Conservation (phyloP, 1,140 invertebrate genomes). For the Microplitis mediator region DNA sequence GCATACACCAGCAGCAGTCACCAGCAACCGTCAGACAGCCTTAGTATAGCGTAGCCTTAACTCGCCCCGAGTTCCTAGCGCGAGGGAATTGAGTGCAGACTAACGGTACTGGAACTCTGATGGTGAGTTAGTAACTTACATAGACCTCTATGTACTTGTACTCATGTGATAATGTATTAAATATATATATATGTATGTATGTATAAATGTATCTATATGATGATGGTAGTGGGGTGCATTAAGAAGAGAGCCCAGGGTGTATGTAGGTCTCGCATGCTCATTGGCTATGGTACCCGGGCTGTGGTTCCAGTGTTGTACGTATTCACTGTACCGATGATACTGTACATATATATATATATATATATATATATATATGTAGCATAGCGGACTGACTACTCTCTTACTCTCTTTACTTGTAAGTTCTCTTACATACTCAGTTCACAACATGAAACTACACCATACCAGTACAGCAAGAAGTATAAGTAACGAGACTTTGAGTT, state of each 20-base stretch:
- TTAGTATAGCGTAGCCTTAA: not conserved
- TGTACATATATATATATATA: slow-evolving; percentile 2
- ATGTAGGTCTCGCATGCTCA: slow-evolving; percentile 36
- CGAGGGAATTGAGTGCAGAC: not conserved
- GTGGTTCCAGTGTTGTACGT: not conserved
- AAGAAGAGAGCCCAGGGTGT: slow-evolving; percentile 15
- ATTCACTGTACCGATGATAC: not conserved
- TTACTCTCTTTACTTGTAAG: not conserved
- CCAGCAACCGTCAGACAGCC: not conserved
- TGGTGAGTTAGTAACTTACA: not conserved
- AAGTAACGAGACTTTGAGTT: no score
- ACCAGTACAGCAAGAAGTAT: no score
- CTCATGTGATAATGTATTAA: no score
- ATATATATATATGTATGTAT: no score
- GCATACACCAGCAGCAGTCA: not conserved
- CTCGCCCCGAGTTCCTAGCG: slow-evolving; percentile 26
- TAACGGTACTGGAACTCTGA: slow-evolving; percentile 37
- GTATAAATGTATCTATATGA: not conserved
- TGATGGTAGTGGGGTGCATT: slow-evolving; percentile 7
- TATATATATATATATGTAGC: not conserved
- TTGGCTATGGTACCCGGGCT: slow-evolving; percentile 23
- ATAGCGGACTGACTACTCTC: slow-evolving; percentile 7
- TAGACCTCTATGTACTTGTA: no score
- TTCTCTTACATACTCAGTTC: not conserved
- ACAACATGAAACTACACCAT: no score